Evolutionary conservation across 2,113 vertebrate genomes (phyloP), one percentile per base, ranked within the genome.

Genomic region (Brachyhypopomus occidentalis): DNA sequence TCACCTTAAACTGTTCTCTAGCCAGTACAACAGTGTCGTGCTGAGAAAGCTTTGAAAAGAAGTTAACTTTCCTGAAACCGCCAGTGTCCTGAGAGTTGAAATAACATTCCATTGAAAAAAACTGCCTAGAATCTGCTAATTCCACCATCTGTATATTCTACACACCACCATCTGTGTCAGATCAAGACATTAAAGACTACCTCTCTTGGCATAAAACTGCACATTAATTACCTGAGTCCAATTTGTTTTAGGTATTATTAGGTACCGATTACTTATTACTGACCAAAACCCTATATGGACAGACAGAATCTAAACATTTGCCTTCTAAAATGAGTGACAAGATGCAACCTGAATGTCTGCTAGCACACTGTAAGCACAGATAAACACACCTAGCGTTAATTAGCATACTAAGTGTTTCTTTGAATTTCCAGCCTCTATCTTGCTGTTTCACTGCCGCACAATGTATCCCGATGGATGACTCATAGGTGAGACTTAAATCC

Each of bases 191-290:
- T 75, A 84, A 81, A 78, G 14, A 60, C 14, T 63, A 56, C 64
- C 69, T 41, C 34, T 2, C 48, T 62, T 48, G 62, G 73, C 79
- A 20, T 56, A 71, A 84, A 23, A 30, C 72, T 75, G 71, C 86
- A 81, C 30, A 79, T 80, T 72, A 83, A 78, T 20, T 83, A 62
- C 56, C 34, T 45, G 48, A 76, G 76, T 83, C 17, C 64, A 41
- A 8, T 0, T 7, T 82, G 16, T 79, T 81, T 87, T 74, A 88
- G 81, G 80, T 59, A 83, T 86, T 81, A 83, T 87, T 72, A 88
- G 82, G 80, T 63, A 83, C 85, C 16, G 34, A 72, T 52, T 30
- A 16, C 38, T 85, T 84, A 69, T 75, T 25, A 79, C 25, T 0
- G 0, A 77, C 67, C 63, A 72, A 79, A 14, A 69, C 52, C 56